Evolutionary conservation across 2,113 vertebrate species (phyloP), one percentile per base, ranked within the genome.

Genomic region (Anser cygnoides): DNA sequence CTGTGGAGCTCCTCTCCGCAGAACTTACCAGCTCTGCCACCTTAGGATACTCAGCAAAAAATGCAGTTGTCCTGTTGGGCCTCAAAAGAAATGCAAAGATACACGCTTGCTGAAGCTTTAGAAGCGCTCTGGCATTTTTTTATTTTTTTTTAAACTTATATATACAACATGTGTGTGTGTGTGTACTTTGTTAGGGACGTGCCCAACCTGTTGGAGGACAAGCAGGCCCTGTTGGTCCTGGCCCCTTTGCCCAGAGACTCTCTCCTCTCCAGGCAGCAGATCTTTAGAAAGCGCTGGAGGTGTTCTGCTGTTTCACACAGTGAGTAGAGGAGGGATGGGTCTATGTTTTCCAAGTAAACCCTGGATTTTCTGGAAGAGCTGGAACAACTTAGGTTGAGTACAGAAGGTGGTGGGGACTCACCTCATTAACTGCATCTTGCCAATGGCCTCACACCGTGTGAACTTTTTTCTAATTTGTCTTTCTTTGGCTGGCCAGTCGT

Each of bases 381-480:
- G 70, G 66, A 87, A 70, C 54, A 57, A 16, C 7, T 50, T 10
- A 70, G 37, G 12, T 41, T 83, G 67, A 59, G 20, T 78, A 87
- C 72, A 84, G 92, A 80, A 86, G 44, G 16, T 44, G 43, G 5
- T 84, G 37, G 44, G 75, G 58, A 90, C 61, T 93, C 67, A 74
- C 65, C 62, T 92, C 50, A 68, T 77, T 92, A 92, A 43, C 19
- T 92, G 65, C 54, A 39, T 88, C 74, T 91, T 84, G 74, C 41
- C 3, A 1, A 33, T 66, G 63, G 43, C 43, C 61, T 89, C 63
- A 80, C 61, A 84, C 68, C 76, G 61, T 35, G 22, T 85, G 81
- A 93, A 82, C 66, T 75, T 71, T 43, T 85, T 89, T 21, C 9
- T 54, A 78, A 91, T 91, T 94, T 88, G 72, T 92, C 81, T 92